A percentile compares a stretch with the other conserved stretches of the same genome.
Evolutionary conservation across 2,113 vertebrate species (phyloP).

Genomic region (Rutilus rutilus): DNA sequence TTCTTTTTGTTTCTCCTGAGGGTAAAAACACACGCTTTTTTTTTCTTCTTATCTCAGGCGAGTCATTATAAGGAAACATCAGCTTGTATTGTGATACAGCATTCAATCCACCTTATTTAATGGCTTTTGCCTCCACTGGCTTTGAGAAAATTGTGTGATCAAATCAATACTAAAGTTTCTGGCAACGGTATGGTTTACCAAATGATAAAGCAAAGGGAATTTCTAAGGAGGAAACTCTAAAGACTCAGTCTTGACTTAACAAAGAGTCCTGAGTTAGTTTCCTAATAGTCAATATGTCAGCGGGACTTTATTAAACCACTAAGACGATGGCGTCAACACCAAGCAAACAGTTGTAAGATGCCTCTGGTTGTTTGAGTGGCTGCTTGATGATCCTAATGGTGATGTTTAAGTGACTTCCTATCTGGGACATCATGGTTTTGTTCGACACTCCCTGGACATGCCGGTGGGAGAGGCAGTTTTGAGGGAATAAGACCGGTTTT

Average conservation of each 20-base stretch:
- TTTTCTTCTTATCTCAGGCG: neutral
- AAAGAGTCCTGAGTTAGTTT: conserved; percentile 8
- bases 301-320: conserved; percentile 40
- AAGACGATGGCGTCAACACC: neutral
- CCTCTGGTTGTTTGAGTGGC: neutral
- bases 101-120: conserved; percentile 34
- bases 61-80: conserved; percentile 30
- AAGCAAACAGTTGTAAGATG: neutral
- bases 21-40: neutral
- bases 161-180: conserved; percentile 42
- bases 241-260: conserved; percentile 32
- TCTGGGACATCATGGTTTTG: conserved; percentile 1
- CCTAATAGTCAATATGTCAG: neutral
- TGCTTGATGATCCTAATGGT: conserved; percentile 33
- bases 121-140: conserved; percentile 23
- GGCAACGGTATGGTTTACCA: conserved; percentile 13
- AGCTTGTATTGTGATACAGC: neutral
- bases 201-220: conserved; percentile 37
- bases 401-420: conserved; percentile 21
- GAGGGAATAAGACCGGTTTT: conserved; percentile 74
- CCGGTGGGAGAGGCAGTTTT: conserved; percentile 73
- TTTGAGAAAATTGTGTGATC: conserved; percentile 6
- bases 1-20: conserved; percentile 5
- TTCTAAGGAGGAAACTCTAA: conserved; percentile 7
- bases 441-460: conserved; percentile 36